Evolutionary conservation across 2,113 vertebrate genomes (phyloP).

Genomic region (Rhynchomys soricoides): DNA sequence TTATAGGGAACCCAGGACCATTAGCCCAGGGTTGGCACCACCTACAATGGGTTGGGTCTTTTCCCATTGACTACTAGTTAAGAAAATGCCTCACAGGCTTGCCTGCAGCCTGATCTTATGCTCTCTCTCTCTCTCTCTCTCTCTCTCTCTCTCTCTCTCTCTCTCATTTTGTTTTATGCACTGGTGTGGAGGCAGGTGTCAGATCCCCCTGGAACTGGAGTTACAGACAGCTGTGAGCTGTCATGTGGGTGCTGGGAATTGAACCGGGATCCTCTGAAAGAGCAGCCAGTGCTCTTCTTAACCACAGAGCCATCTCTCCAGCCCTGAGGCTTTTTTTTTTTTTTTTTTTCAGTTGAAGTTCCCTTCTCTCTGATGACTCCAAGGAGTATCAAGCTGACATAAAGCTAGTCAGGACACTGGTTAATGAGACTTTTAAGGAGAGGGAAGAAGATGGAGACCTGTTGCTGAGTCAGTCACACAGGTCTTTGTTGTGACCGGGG

Average conservation of each 20-base stretch:
- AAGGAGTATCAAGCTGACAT: not conserved
- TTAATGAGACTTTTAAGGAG: not conserved
- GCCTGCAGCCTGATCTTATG: not conserved
- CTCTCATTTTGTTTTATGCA: too few relatives aligned
- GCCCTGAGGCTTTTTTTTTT: not conserved
- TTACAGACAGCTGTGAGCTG: too few relatives aligned
- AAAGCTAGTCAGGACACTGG: not conserved
- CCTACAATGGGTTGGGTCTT: not conserved
- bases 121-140: too few relatives aligned
- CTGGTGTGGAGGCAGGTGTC: too few relatives aligned
- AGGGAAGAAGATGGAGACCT: not conserved
- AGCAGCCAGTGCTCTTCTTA: too few relatives aligned
- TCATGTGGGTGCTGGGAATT: too few relatives aligned
- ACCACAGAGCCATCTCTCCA: too few relatives aligned
- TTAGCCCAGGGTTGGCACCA: not conserved
- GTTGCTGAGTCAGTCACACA: not conserved
- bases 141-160: too few relatives aligned
- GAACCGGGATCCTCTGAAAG: too few relatives aligned
- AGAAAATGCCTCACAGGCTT: not conserved
- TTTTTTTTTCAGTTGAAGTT: not conserved
- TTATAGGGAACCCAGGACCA: not conserved
- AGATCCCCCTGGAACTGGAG: too few relatives aligned
- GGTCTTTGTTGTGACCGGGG: not conserved
- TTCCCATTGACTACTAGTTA: not conserved
- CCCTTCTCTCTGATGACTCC: not conserved